Evolutionary conservation across 2,113 vertebrate species (phyloP), one percentile per base, ranked within the genome.

Genomic region (Hyaena hyaena): DNA sequence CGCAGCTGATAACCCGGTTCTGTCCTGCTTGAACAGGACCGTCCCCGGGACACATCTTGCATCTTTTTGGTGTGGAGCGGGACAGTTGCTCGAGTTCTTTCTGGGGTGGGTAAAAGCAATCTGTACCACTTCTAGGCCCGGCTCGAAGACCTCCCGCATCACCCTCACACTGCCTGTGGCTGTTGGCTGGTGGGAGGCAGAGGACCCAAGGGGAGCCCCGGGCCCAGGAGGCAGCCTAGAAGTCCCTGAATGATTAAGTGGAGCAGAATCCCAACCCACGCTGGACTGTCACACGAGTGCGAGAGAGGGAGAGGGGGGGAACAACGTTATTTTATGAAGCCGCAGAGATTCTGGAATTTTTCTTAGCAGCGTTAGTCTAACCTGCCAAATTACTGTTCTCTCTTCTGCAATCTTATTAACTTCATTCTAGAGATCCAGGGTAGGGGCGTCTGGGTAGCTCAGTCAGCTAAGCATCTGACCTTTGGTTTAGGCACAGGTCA

Each of bases 91-190:
- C 0, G 0, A 33, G 23, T 23, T 65, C n/a, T 55, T 31, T 58
- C 24, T 28, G 6, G 3, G 48, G 23, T 11, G 31, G 2, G 31
- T 0, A 17, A 55, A 53, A 65, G 55, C n/a, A 14, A 33, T 2
- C 0, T 10, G 16, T 0, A 21, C 6, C 6, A 3, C 76, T 79
- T 43, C 68, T 45, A 55, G 28, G 9, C 7, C 63, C 21, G 45
- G 17, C 45, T 80, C 28, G 1, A 2, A 10, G 7, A 5, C 2
- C 39, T 21, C 48, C 6, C 31, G 2, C 9, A 3, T 63, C 53
- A 21, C 2, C 15, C 5, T 31, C 28, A 2, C 17, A 15, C 2
- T 5, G 17, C 33, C n/a, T 4, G 0, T 17, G 5, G 10, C 0
- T 0, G 5, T 2, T 35, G n/a, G 10, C 45, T 55, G 92, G 1